Base-by-base conservation (phyloP, 2,888 invertebrate species). In the Stenodema calcarata region DNA sequence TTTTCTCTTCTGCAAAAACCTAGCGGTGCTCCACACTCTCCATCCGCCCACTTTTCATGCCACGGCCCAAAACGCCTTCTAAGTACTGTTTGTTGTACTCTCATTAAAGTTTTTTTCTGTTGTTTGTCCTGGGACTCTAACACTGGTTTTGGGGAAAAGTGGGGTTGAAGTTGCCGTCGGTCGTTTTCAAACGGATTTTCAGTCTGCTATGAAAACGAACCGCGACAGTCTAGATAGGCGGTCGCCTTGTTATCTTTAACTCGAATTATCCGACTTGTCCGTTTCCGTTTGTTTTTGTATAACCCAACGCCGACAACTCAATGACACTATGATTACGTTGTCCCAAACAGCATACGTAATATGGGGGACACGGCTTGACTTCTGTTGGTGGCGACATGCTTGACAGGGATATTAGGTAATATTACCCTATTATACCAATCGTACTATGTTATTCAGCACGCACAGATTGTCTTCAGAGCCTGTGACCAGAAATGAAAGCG, bases 81-180 rank as follows among this genome's bases (percentile, higher is more conserved):
- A 73, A 73, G 73, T 73, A 73, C 73, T 73, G 73, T 73, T 73
- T 73, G 73, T 73, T 73, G 73, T 73, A 73, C 73, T 73, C 30
- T 73, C 73, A 28, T 73, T 73, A 73, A 18, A 73, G 73, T 73
- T 73, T 30, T n/a, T 16, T 41, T 73, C 28, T 70, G 70, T 73
- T 73, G 16, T 54, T 11, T 73, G 62, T 27, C 27, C 62, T 9
- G 27, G 23, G 62, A 23, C 62, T 23, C 62, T 18, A 62, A 62
- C 62, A 62, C 62, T 23, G 27, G 62, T 4, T 62, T 62, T 62
- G 62, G 54, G 18, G 18, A 62, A 62, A 62, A 62, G 62, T 62
- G 62, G 62, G 62, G 62, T 62, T 62, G 23, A 62, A 62, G 27
- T 62, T 18, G 62, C 27, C 23, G 18, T 62, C 6, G 7, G 62